These are phyloP conservation scores for Vulpes vulpes DNA, from an alignment of 2,113 vertebrate species.

Conservation along the genomic window DNA sequence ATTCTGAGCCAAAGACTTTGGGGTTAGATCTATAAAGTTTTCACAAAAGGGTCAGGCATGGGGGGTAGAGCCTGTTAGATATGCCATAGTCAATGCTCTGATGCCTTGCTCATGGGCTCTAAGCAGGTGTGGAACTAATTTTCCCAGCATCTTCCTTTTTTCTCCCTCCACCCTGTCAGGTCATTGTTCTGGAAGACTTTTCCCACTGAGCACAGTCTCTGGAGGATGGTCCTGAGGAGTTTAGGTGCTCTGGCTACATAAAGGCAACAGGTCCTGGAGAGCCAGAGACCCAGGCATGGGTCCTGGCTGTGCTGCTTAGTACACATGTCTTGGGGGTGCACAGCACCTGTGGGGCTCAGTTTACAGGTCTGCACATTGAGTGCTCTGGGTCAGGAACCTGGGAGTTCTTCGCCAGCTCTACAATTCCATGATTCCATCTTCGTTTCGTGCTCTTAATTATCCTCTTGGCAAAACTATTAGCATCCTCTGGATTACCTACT, in stretches of 20 bases:
- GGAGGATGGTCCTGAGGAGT: background rate
- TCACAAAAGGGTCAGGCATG: background rate
- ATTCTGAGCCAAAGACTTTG: background rate
- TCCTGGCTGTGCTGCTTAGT: background rate
- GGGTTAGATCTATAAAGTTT: background rate
- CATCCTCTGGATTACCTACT: background rate
- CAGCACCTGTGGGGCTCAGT: background rate
- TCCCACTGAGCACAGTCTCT: background rate
- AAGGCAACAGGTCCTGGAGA: background rate
- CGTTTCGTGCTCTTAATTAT: background rate
- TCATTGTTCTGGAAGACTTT: background rate
- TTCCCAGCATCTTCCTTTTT: background rate
- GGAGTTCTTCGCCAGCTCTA: background rate
- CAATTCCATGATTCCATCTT: background rate
- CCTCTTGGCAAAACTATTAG: background rate
- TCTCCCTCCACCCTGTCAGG: background rate
- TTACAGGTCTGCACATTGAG: background rate
- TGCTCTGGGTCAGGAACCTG: background rate
- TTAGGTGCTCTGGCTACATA: background rate
- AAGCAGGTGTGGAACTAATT: background rate
- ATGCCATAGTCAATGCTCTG: fast-evolving
- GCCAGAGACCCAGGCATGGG: background rate
- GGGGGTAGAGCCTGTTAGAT: background rate
- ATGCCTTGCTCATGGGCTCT: fast-evolving
- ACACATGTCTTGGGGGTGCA: fast-evolving